Evolutionary conservation across 1,140 invertebrate genomes (phyloP), one percentile per base, ranked within the genome.

Genomic region (Drosophila insularis): DNA sequence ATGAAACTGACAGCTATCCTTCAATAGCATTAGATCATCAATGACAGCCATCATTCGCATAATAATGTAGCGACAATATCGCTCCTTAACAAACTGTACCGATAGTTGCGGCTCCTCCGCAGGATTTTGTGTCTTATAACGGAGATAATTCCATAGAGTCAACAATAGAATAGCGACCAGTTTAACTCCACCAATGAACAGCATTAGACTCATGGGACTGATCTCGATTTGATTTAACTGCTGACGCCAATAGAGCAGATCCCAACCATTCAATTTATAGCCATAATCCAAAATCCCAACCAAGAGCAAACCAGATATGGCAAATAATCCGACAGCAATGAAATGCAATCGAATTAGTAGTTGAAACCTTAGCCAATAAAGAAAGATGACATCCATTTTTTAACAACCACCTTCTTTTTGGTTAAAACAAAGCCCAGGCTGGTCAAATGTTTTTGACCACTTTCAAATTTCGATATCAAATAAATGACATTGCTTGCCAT

Each of bases 11-110:
- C 10, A 50, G 2, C 43, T 50, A 27, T 50, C 54, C 32, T 19
- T 4, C 4, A 32, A 4, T 10, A n/a, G 31, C 14, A 75, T 2
- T 27, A 86, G 64, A 5, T 59, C 11, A n/a, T 87, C 50, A 1
- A 77, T 23, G 23, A 66, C 68, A 1, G 62, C 63, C 43, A 87
- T 5, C 2, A 87, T 64, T 10, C 72, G 72, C 82, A 87, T 87
- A 1, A 87, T 5, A 17, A 80, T 54, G 10, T 73, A 87, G 1
- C 68, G 75, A n/a, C 66, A 40, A 68, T 71, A 86, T 8, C 82
- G 82, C 2, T 43, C 71, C 21, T 68, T 72, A 1, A 68, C 59
- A 21, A 32, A 27, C 5, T 58, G 10, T n/a, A 81, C 60, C 1
- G 79, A 21, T 11, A 62, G 53, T 1, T 65, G 64, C 11, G 17